Base-by-base conservation (phyloP, 2,113 vertebrate species). In the Alethe castanea region DNA sequence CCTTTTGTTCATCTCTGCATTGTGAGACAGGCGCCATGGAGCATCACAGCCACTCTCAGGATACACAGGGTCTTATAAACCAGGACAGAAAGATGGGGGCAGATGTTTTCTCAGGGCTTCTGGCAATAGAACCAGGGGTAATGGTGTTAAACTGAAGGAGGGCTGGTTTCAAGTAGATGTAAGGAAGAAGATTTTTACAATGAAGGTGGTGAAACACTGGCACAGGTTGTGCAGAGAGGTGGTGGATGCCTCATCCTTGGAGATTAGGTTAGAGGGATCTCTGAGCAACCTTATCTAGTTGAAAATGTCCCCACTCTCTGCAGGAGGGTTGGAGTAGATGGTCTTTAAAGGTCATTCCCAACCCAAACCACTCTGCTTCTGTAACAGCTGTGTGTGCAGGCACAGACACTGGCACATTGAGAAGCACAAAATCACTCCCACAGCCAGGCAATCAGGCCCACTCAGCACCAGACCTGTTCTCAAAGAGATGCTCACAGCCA, bases 341-440 rank as follows among this genome's bases (percentile, higher is more conserved):
- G n/a, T 19, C 44, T 86, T 90, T 67, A 69, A 62, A 73, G 24
- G 60, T 59, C n/a, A 48, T 31, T 73, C 70, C 66, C 56, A 59
- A 42, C 35, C 17, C 54, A 48, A 77, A 48, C 35, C 47, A 48
- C 36, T 42, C 35, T 33, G 35, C 64, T 54, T 36, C 40, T 48
- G 14, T 62, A 56, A 33, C 45, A 73, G 40, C 57, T 53, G 66
- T 1, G 1, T 72, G 29, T 45, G 86, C 4, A 6, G 53, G 66
- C 70, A 45, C 38, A 86, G 60, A 20, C 25, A 22, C 31, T 26
- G 62, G 44, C 81, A 42, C 33, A 25, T 36, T n/a, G 25, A 24
- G 26, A 35, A 82, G 67, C 53, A 92, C 50, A 95, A 90, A 60
- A 92, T 69, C 70, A 74, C 52, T 71, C 88, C 91, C 80, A 81